These are phyloP conservation scores for Anarrhichthys ocellatus DNA, from an alignment of 2,113 vertebrate species.

Conservation along the genomic window DNA sequence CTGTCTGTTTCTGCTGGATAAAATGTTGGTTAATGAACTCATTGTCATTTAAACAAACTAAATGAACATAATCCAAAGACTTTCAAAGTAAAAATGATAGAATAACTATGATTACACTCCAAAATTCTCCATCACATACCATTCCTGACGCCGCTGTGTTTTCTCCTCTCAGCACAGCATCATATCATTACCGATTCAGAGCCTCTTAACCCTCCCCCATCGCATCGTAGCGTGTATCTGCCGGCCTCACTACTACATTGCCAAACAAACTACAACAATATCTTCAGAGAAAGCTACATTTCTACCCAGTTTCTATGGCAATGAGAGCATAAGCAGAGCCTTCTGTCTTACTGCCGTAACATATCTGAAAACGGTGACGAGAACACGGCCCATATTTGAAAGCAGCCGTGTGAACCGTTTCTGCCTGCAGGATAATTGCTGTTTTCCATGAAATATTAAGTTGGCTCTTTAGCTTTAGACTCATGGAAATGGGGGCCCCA, in stretches of 20 bases:
- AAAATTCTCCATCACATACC: background rate
- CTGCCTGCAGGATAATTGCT: constrained; percentile 40
- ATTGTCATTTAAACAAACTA: background rate
- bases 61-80: background rate
- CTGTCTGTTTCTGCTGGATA: background rate
- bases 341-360: background rate
- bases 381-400: constrained; percentile 17
- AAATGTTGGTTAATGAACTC: background rate
- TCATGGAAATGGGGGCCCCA: constrained; percentile 1
- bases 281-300: constrained; percentile 37
- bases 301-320: constrained; percentile 65
- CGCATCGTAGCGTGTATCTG: constrained; percentile 5
- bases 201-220: constrained; percentile 45
- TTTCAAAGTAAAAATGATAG: background rate
- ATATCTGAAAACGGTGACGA: background rate
- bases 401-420: constrained; percentile 7
- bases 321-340: constrained; percentile 26
- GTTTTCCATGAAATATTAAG: constrained; percentile 52
- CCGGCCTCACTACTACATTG: constrained; percentile 31
- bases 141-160: background rate
- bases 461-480: constrained; percentile 21
- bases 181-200: constrained; percentile 37
- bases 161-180: constrained; percentile 30
- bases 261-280: constrained; percentile 51
- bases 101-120: background rate